Percentiles rank a stretch among this genome's conserved stretches.
phyloP scores from a whole-genome alignment of 2,797 vertebrate species.

The Labroides dimidiatus region DNA sequence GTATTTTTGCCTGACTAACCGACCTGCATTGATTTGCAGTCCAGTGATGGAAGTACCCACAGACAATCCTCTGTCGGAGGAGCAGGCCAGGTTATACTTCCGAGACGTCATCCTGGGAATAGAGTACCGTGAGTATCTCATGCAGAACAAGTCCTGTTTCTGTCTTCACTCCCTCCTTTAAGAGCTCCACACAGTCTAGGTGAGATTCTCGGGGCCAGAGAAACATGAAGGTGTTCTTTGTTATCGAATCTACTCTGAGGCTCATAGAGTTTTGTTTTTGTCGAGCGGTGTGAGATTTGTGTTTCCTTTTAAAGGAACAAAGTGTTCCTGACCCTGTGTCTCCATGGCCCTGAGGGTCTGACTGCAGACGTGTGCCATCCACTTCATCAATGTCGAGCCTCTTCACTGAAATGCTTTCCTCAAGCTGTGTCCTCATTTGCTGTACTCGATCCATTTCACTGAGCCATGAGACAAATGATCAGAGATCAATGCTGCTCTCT shows the following conservation, averaged over 20 bases:
- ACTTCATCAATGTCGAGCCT: conserved; percentile 40
- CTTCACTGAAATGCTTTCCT: conserved; percentile 31
- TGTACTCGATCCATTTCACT: conserved; percentile 37
- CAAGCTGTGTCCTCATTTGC: conserved; percentile 41
- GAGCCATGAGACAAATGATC: conserved; percentile 33
- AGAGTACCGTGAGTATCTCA: conserved; percentile 92
- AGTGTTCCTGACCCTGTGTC: conserved; percentile 21
- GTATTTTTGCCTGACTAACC: not conserved
- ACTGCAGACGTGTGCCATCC: conserved; percentile 17
- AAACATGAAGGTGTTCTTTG: not conserved
- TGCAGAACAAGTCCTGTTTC: not conserved
- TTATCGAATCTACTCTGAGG: not conserved
- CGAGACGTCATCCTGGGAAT: conserved; percentile 96
- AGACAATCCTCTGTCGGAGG: conserved; percentile 89
- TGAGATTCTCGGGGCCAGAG: not conserved
- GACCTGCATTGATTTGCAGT: conserved; percentile 72
- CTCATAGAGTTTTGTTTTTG: not conserved
- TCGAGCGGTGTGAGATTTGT: not conserved
- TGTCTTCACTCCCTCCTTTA: not conserved
- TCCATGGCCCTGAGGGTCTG: conserved; percentile 6
- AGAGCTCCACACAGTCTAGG: not conserved
- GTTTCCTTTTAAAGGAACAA: conserved; percentile 12
- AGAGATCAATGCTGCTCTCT: conserved; percentile 38
- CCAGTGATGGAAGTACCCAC: conserved; percentile 98
- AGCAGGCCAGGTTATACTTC: conserved; percentile 92